Evolutionary conservation across 2,888 invertebrate species (phyloP).

Genomic region (Drosophila subquinaria): DNA sequence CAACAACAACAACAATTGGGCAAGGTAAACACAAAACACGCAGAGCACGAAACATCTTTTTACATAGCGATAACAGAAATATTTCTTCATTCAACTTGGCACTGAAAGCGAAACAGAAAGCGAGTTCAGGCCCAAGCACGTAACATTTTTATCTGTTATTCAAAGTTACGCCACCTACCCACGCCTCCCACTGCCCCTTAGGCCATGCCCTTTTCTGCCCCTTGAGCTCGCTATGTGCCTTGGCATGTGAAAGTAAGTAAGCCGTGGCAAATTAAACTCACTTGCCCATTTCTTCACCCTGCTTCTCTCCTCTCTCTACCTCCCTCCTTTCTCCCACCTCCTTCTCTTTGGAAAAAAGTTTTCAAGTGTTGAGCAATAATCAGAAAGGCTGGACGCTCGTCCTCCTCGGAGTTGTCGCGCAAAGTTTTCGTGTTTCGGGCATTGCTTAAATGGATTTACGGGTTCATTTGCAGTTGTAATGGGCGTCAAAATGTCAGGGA

Average conservation of each 20-base stretch:
- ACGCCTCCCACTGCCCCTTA: background rate
- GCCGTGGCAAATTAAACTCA: conserved; percentile 56
- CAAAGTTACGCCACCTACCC: conserved; percentile 65
- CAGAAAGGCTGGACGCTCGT: conserved; percentile 71
- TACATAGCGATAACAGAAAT: conserved; percentile 73
- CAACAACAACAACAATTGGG: conserved; percentile 27
- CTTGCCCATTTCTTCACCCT: conserved; percentile 10
- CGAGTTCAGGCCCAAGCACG: conserved; percentile 58
- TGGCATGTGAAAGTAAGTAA: conserved; percentile 45
- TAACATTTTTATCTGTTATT: conserved; percentile 79
- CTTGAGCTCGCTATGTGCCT: conserved; percentile 14
- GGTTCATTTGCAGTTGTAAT: conserved; percentile 77
- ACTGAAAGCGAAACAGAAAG: conserved; percentile 48
- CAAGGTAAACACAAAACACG: conserved; percentile 77
- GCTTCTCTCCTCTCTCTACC: background rate
- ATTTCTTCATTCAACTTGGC: conserved; percentile 72
- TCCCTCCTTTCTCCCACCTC: background rate
- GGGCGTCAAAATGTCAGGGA: conserved; percentile 71
- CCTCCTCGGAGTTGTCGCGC: conserved; percentile 45
- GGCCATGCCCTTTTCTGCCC: conserved; percentile 9
- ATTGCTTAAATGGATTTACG: conserved; percentile 78
- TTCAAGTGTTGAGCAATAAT: conserved; percentile 79
- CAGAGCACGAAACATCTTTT: conserved; percentile 75
- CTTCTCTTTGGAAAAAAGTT: conserved; percentile 51
- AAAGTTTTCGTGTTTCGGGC: conserved; percentile 69